These are phyloP conservation scores for Theretra japonica DNA, from an alignment of 2,888 invertebrate species.

Conservation along the genomic window DNA sequence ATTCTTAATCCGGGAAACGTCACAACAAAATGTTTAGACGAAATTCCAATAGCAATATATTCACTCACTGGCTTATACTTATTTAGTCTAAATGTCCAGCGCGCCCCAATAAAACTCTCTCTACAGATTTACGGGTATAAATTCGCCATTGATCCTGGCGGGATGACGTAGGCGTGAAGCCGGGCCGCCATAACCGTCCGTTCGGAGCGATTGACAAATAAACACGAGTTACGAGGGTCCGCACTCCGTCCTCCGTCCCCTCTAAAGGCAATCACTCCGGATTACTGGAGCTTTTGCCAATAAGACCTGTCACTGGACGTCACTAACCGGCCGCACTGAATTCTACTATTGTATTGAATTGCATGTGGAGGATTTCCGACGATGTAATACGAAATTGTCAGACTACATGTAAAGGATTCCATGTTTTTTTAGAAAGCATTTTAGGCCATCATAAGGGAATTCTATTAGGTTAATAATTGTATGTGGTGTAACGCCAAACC, in stretches of 20 bases:
- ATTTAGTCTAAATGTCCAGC: conserved; percentile 9
- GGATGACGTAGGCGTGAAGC: conserved; percentile 13
- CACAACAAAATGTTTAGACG: not conserved
- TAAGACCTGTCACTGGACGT: conserved; percentile 13
- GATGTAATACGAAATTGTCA: no score
- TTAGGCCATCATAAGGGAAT: not conserved
- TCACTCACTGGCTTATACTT: not conserved
- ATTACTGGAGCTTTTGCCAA: conserved; percentile 13
- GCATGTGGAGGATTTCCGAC: not conserved
- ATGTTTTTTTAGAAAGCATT: not conserved
- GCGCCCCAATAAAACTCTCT: conserved; percentile 8
- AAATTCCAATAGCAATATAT: not conserved
- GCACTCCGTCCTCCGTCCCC: not conserved
- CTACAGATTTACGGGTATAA: conserved; percentile 5
- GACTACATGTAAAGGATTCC: no score
- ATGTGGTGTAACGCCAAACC: not conserved
- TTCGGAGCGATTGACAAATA: conserved; percentile 14
- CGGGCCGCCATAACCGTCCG: conserved; percentile 13
- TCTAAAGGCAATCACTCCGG: conserved; percentile 11
- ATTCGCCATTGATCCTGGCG: not conserved
- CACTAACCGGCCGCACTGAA: not conserved
- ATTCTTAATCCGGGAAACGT: not conserved
- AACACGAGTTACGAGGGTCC: conserved; percentile 15
- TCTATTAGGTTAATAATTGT: no score
- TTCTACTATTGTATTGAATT: not conserved